Conservation (phyloP, 2,797 vertebrate species). For the Oreochromis mossambicus region DNA sequence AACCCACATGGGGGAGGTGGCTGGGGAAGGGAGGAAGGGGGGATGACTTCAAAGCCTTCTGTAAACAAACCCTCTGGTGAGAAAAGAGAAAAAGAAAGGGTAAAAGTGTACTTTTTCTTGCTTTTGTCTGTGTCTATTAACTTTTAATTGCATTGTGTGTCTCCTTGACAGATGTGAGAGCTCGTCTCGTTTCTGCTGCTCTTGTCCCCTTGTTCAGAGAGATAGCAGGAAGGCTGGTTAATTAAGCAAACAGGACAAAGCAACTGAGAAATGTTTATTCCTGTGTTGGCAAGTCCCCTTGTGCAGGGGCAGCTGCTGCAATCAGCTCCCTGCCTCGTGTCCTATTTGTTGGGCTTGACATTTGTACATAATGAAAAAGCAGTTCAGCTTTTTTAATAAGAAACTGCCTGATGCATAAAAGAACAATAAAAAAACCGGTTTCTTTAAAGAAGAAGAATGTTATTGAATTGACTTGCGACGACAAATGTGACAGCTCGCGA, state of each 20-base stretch:
- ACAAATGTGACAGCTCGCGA: background rate
- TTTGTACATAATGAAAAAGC: constrained; percentile 42
- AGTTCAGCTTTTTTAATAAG: constrained; percentile 35
- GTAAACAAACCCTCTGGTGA: constrained; percentile 72
- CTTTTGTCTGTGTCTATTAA: constrained; percentile 65
- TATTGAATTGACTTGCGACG: background rate
- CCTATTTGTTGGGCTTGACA: constrained; percentile 23
- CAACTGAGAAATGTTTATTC: constrained; percentile 41
- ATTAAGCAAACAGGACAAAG: constrained; percentile 49
- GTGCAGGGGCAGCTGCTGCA: constrained; percentile 27
- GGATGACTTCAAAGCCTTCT: constrained; percentile 67
- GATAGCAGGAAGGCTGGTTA: constrained; percentile 51
- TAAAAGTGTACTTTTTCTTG: constrained; percentile 43
- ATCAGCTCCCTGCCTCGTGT: constrained; percentile 28
- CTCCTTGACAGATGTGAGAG: constrained; percentile 61
- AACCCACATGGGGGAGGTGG: background rate
- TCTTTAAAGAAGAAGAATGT: background rate
- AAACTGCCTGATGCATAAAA: background rate
- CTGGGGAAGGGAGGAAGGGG: background rate
- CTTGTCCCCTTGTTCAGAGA: constrained; percentile 22
- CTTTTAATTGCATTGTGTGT: constrained; percentile 72
- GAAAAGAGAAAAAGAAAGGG: constrained; percentile 42
- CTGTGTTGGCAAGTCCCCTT: constrained; percentile 1
- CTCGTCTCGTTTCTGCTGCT: constrained; percentile 21
- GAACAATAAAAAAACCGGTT: background rate